These are phyloP conservation scores for Bombyx mandarina DNA, from an alignment of 1,140 invertebrate species.

Conservation along the genomic window DNA sequence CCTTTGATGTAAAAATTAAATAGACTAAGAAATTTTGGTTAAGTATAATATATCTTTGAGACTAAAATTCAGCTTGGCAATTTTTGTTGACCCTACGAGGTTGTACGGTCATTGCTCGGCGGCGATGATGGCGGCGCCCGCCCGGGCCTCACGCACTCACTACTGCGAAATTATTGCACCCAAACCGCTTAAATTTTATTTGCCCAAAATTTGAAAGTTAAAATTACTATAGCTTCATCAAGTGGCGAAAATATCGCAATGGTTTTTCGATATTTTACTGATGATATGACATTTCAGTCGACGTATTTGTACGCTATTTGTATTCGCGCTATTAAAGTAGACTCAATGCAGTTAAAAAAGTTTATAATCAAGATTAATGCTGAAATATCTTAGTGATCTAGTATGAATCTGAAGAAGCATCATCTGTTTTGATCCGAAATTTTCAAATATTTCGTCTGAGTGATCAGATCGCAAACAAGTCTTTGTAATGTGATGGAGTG, in stretches of 20 bases:
- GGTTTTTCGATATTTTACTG: no score
- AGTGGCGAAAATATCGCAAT: background rate
- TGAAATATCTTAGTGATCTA: no score
- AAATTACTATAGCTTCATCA: background rate
- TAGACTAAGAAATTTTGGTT: no score
- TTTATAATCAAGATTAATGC: no score
- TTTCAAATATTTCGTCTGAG: constrained; percentile 13
- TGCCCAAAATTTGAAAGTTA: background rate
- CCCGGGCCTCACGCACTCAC: constrained; percentile 31
- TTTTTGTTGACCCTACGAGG: constrained; percentile 13
- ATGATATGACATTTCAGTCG: no score
- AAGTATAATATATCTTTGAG: no score
- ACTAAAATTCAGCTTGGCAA: background rate
- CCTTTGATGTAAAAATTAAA: no score
- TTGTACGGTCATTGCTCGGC: constrained; percentile 40
- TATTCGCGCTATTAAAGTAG: no score
- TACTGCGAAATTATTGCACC: constrained; percentile 50
- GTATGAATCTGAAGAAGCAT: background rate
- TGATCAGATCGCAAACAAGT: constrained; percentile 41
- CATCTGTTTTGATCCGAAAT: no score
- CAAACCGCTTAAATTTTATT: constrained; percentile 15
- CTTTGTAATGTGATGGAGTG: constrained; percentile 23
- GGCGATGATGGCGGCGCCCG: constrained; percentile 20
- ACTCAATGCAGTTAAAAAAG: no score
- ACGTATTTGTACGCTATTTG: no score